These are phyloP conservation scores for Volucella inanis DNA, from an alignment of 2,888 invertebrate genomes.

Conservation along the genomic window DNA sequence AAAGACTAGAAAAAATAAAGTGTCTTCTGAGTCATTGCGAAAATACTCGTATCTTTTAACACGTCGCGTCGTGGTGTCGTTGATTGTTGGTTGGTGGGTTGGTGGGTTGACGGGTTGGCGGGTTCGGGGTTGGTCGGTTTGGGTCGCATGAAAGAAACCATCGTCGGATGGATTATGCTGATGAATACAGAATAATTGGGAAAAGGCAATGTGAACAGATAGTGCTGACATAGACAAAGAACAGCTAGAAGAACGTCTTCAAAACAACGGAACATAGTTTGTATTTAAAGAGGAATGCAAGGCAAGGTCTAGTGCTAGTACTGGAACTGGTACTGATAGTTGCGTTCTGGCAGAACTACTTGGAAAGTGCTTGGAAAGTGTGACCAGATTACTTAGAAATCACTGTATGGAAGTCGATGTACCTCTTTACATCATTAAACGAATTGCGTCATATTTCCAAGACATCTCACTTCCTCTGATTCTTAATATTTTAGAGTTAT, in stretches of 20 bases:
- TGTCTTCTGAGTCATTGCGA: conserved; percentile 56
- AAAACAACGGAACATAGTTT: conserved; percentile 17
- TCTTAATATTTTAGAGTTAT: too few relatives aligned
- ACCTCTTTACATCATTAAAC: too few relatives aligned
- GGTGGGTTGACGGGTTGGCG: background rate
- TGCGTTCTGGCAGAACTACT: conserved; percentile 9
- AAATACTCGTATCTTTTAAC: conserved; percentile 31
- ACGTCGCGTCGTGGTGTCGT: conserved; percentile 5
- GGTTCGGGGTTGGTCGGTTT: background rate
- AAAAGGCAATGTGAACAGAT: conserved; percentile 15
- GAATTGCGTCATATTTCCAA: too few relatives aligned
- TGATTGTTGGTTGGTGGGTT: background rate
- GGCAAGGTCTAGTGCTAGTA: background rate
- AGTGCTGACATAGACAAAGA: background rate
- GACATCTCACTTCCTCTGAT: too few relatives aligned
- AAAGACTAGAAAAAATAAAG: conserved; percentile 25
- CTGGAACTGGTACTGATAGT: background rate
- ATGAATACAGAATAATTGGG: conserved; percentile 52
- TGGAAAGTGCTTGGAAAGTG: conserved; percentile 3
- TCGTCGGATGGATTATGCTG: conserved; percentile 38
- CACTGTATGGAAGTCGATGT: too few relatives aligned
- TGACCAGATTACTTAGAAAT: too few relatives aligned
- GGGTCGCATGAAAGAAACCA: background rate
- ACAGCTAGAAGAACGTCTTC: conserved; percentile 36
- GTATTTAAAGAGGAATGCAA: conserved; percentile 54